Base-by-base conservation (phyloP, 23 tunicate species). In the Trididemnum miniatum region DNA sequence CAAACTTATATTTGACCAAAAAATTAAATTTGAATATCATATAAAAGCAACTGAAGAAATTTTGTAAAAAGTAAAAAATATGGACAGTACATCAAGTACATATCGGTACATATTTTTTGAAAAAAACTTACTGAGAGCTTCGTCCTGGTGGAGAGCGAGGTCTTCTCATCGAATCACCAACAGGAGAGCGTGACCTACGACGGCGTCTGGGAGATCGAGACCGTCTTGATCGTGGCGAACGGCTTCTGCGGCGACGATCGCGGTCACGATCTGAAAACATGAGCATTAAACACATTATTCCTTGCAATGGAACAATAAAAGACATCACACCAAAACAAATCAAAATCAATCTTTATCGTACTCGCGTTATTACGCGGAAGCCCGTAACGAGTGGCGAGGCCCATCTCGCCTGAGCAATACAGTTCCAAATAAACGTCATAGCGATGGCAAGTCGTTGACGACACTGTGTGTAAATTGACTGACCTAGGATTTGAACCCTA, bases 181-280 rank as follows among this genome's bases (percentile, higher is more conserved):
- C 38, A 34, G 82, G 86, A 5, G 90, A 71, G 20, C 82, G 63
- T 1, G 88, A 83, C 72, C 90, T 34, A 0, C 76, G 83, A 12
- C 90, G 77, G 1, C 78, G 90, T 65, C 96, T 71, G 1, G 83
- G 89, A 18, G 89, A 78, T 22, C 83, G 49, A 34, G 82, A 74
- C 63, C 78, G n/a, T 49, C 96, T 65, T 27, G 76, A 71, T 26
- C 84, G 77, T 0, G 96, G 96, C 0, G 96, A 91, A 20, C 96
- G 78, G 38, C 96, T 91, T 65, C 96, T 73, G 49, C 85, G 76
- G 25, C 96, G 71, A 1, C 96, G 83, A 50, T 91, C 89, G 30
- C 94, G 63, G 36, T 91, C 89, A 31, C 94, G 63, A 26, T 80
- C 81, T 50, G 59, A n/a, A 39, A 74, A n/a, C 12, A 74, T 9